Conservation (phyloP, 2,888 invertebrate species). For the Epinotia demarniana region DNA sequence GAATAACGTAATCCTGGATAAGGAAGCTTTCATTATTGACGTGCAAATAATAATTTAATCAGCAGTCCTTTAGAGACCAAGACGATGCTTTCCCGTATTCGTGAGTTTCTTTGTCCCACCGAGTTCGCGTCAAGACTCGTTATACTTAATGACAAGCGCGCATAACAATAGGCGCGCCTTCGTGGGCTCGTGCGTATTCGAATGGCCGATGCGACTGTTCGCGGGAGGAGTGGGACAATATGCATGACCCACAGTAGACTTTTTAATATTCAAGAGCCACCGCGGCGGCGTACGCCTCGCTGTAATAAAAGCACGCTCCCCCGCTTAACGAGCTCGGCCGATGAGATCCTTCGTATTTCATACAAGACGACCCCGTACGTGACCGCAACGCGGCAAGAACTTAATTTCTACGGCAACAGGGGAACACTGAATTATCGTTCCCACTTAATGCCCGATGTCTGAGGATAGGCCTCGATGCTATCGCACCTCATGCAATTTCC, state of each 20-base stretch:
- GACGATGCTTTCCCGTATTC: constrained; percentile 4
- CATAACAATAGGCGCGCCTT: constrained; percentile 25
- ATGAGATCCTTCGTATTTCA: constrained; percentile 83
- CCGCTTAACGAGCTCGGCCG: constrained; percentile 82
- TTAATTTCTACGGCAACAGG: constrained; percentile 69
- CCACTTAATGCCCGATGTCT: constrained; percentile 54
- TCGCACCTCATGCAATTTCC: constrained; percentile 42
- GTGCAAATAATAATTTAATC: constrained; percentile 1
- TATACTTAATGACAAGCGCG: constrained; percentile 30
- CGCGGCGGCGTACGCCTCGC: constrained; percentile 74
- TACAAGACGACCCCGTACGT: constrained; percentile 79
- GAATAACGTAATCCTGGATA: neutral
- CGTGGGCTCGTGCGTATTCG: constrained; percentile 23
- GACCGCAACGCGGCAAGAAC: constrained; percentile 73
- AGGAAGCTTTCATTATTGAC: neutral
- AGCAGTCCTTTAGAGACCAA: constrained; percentile 1
- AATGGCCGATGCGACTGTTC: constrained; percentile 46
- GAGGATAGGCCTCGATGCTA: constrained; percentile 47
- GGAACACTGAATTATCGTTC: constrained; percentile 75
- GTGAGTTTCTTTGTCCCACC: constrained; percentile 10
- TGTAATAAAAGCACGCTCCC: constrained; percentile 83
- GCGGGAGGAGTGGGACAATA: constrained; percentile 70
- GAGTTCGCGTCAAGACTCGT: constrained; percentile 20
- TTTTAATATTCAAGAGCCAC: constrained; percentile 81
- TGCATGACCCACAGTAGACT: constrained; percentile 76